These are phyloP conservation scores for Rhimphoctona megacephalus DNA, from an alignment of 2,888 invertebrate species.

Conservation along the genomic window DNA sequence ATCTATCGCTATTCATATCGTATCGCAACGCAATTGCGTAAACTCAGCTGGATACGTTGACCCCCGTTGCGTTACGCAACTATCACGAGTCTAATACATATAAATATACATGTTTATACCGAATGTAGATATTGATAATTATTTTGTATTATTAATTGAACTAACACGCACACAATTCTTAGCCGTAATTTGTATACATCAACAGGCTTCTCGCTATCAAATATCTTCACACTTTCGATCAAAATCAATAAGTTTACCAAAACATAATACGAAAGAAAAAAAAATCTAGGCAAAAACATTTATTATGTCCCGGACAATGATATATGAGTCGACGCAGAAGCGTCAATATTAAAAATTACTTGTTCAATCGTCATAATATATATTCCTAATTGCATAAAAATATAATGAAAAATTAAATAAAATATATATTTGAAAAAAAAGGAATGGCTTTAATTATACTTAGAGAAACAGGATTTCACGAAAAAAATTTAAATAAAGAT, in stretches of 20 bases:
- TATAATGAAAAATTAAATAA: not conserved
- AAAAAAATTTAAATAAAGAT: not conserved
- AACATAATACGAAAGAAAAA: not conserved
- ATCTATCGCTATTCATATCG: constrained; percentile 82
- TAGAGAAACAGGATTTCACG: not conserved
- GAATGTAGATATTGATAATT: constrained; percentile 13
- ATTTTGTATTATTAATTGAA: constrained; percentile 29
- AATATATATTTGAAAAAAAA: not conserved
- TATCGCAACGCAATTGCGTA: constrained; percentile 83
- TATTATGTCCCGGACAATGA: not conserved
- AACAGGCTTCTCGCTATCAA: constrained; percentile 6
- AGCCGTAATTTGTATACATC: not conserved
- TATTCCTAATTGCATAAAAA: not conserved
- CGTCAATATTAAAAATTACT: not conserved
- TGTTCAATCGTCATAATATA: no score
- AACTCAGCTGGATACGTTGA: constrained; percentile 83
- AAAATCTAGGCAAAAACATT: no score
- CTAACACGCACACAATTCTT: not conserved
- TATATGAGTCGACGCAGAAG: not conserved
- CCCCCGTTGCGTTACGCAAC: constrained; percentile 77
- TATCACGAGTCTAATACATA: constrained; percentile 43
- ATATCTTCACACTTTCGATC: not conserved
- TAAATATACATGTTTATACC: constrained; percentile 39
- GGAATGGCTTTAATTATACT: not conserved
- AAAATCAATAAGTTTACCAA: not conserved